A percentile compares a stretch with the other conserved stretches of the same genome.
phyloP scores from a whole-genome alignment of 2,888 invertebrate species.

The Heliconius erato region DNA sequence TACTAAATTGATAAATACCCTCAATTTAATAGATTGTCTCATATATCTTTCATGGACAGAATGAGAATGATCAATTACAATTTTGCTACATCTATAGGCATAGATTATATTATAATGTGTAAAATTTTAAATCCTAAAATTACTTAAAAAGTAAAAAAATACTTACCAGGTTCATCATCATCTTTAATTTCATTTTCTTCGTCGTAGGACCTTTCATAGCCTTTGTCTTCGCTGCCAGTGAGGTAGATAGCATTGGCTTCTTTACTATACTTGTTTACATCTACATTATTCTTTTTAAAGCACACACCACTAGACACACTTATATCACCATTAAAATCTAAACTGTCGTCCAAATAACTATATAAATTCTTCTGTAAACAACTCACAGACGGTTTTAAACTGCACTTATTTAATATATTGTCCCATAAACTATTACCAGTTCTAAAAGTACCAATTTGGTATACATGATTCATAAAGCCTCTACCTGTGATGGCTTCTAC shows the following conservation, averaged over 20 bases:
- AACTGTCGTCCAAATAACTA: constrained; percentile 88
- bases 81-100: background rate
- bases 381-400: constrained; percentile 87
- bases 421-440: constrained; percentile 91
- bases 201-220: constrained; percentile 62
- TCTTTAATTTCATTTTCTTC: constrained; percentile 76
- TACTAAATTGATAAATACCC: too few relatives aligned
- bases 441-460: constrained; percentile 79
- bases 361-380: constrained; percentile 93
- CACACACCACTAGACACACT: constrained; percentile 88
- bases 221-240: constrained; percentile 68
- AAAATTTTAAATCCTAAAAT: background rate
- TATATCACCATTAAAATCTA: constrained; percentile 88
- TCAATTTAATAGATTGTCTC: too few relatives aligned
- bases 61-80: too few relatives aligned
- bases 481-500: constrained; percentile 73
- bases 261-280: constrained; percentile 84
- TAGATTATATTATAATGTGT: background rate
- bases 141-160: background rate
- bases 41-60: too few relatives aligned
- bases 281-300: constrained; percentile 88
- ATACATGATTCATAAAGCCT: constrained; percentile 72
- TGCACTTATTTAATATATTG: constrained; percentile 90
- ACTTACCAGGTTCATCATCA: constrained; percentile 75
- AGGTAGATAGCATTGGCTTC: constrained; percentile 83